phyloP scores from a whole-genome alignment of 2,888 invertebrate genomes.

The Stratiomys singularior region DNA sequence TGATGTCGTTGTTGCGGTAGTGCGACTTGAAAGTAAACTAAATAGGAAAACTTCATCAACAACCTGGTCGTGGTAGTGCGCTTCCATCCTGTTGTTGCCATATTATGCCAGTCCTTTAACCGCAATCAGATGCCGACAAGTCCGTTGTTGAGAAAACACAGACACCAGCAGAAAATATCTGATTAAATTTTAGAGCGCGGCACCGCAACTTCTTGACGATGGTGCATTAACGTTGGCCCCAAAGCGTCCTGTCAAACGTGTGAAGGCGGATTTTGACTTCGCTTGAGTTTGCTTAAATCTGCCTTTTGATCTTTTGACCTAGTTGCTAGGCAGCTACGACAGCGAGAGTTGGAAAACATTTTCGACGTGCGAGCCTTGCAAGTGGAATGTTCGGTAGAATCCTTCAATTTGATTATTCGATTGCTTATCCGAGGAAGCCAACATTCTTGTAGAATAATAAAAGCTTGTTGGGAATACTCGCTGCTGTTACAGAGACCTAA shows the following conservation, averaged over 20 bases:
- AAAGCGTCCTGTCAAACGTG: not conserved
- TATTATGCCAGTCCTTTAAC: conserved; percentile 8
- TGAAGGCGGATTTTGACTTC: conserved; percentile 20
- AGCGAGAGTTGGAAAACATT: not conserved
- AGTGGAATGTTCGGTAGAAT: too few species aligned
- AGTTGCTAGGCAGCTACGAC: not conserved
- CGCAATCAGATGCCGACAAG: conserved; percentile 1
- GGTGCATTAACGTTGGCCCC: not conserved
- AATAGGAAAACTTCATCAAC: conserved; percentile 2
- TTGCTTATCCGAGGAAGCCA: too few species aligned
- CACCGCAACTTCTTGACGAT: not conserved
- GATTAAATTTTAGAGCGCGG: conserved; percentile 12
- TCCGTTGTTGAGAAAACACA: not conserved
- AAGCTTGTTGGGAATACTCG: too few species aligned
- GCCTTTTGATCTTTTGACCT: conserved; percentile 19
- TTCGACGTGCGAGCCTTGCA: not conserved
- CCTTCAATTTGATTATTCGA: too few species aligned
- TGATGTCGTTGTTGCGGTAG: too few species aligned
- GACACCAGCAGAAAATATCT: conserved; percentile 18
- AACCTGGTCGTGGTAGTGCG: not conserved
- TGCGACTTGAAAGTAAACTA: not conserved
- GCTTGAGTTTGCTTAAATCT: conserved; percentile 4
- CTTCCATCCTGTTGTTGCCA: not conserved
- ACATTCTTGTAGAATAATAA: too few species aligned
- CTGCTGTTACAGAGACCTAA: too few species aligned